A percentile compares a stretch with the other conserved stretches of the same genome.
These are phyloP conservation scores for Hesperia comma DNA, from an alignment of 2,888 invertebrate genomes.

Conservation along the genomic window DNA sequence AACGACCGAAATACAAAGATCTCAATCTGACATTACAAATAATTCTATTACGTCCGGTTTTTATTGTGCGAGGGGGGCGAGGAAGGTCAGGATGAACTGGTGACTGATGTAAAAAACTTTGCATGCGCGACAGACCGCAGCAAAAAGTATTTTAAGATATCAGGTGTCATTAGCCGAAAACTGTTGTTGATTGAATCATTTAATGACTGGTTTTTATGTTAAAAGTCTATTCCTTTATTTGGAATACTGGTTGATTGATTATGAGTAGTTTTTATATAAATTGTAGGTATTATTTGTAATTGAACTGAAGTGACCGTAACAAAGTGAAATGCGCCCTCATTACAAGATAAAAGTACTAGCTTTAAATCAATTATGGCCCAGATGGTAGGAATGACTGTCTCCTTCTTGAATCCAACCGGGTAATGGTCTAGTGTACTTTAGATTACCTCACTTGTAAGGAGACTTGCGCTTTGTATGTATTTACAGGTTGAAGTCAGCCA, in stretches of 20 bases:
- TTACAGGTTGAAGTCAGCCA: no score
- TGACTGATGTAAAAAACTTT: slow-evolving; percentile 9
- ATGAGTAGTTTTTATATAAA: no score
- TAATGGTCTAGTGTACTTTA: no score
- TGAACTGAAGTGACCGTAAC: no score
- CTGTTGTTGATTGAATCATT: slow-evolving; percentile 26
- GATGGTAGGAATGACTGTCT: no score
- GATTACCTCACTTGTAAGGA: no score
- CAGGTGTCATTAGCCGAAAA: slow-evolving; percentile 18
- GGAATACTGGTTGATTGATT: background rate
- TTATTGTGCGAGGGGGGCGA: background rate
- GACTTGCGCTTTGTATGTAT: no score
- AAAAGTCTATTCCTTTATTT: background rate
- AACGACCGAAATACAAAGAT: slow-evolving; percentile 11
- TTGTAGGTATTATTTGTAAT: no score
- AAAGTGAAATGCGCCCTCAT: no score
- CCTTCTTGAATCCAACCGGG: no score
- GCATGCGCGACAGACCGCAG: slow-evolving; percentile 24
- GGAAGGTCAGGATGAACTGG: slow-evolving; percentile 16
- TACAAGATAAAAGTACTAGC: no score
- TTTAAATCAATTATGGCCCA: no score
- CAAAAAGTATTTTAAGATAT: slow-evolving; percentile 7
- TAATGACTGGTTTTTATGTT: slow-evolving; percentile 20
- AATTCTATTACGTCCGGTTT: background rate
- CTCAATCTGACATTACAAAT: slow-evolving; percentile 9